Base-by-base conservation (phyloP, 2,888 invertebrate species). In the Caenorhabditis panamensis region DNA sequence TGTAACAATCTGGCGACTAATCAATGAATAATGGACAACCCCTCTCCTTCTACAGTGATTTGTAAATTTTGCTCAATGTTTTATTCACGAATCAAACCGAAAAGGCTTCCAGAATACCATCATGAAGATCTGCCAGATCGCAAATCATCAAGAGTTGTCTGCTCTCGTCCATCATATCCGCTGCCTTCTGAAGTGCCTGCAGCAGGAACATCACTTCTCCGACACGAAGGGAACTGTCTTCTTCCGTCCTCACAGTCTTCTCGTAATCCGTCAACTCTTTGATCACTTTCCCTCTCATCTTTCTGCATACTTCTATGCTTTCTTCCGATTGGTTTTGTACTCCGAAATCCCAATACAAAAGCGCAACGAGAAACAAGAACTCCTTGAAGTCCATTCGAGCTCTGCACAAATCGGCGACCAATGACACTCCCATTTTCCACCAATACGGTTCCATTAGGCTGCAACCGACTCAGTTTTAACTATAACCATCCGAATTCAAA, bases 391-490 rank as follows among this genome's bases (percentile, higher is more conserved):
- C 63, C 11, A 63, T 36, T 8, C 26, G 31, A 11, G 26, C 13
- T 51, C 26, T 20, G n/a, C 18, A 9, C 20, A 63, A 36, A 9
- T 63, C 31, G 26, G 63, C 36, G 0, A 63, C 51, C 36, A 63
- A 13, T 1, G 31, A n/a, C 9, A 13, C 16, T 4, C 63, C 51
- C 49, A 63, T 63, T 16, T 16, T 49, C 13, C 31, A 9, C 63
- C 51, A 63, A 20, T 63, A 63, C n/a, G 63, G 36, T 16, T 31
- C 18, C 63, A 63, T 63, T 31, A 63, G 31, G 3, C 58, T 58
- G 36, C 8, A 41, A 13, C 41, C 11, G n/a, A n/a, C n/a, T n/a
- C n/a, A n/a, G n/a, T n/a, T n/a, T n/a, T n/a, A n/a, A n/a, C n/a
- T n/a, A n/a, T n/a, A n/a, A n/a, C n/a, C n/a, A n/a, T n/a, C n/a